A percentile compares a stretch with the other conserved stretches of the same genome.
These are phyloP conservation scores for Clivina fossor DNA, from an alignment of 2,888 invertebrate genomes.

Conservation along the genomic window DNA sequence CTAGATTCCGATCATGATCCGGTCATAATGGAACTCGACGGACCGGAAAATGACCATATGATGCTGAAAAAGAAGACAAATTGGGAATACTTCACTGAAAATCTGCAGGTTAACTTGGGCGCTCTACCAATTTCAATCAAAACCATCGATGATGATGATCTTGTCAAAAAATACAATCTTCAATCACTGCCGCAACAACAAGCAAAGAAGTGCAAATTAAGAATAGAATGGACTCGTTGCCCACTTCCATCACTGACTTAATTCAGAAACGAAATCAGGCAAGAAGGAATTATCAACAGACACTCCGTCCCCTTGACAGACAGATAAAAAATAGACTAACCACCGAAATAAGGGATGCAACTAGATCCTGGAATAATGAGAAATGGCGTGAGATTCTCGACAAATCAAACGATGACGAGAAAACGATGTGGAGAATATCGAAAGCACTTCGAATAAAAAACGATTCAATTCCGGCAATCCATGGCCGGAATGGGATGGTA, in stretches of 20 bases:
- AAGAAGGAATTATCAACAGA: conserved; percentile 4
- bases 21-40: neutral
- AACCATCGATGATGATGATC: too few species aligned
- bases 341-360: too few species aligned
- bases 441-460: conserved; percentile 10
- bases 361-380: neutral
- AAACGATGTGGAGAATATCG: conserved; percentile 17
- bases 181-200: too few species aligned
- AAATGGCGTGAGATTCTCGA: conserved; percentile 6
- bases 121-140: too few species aligned
- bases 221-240: conserved; percentile 3
- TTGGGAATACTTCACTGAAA: too few species aligned
- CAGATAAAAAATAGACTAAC: neutral
- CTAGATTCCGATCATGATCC: neutral
- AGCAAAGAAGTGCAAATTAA: too few species aligned
- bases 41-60: neutral
- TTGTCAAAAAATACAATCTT: too few species aligned
- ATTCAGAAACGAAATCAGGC: conserved; percentile 1
- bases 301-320: neutral
- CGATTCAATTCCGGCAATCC: conserved; percentile 2
- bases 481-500: conserved; percentile 11
- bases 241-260: neutral
- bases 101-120: too few species aligned
- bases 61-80: neutral
- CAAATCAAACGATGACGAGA: conserved; percentile 4